Evolutionary conservation across 2,797 vertebrate genomes (phyloP), one percentile per base, ranked within the genome.

Genomic region (Anguilla obscura): DNA sequence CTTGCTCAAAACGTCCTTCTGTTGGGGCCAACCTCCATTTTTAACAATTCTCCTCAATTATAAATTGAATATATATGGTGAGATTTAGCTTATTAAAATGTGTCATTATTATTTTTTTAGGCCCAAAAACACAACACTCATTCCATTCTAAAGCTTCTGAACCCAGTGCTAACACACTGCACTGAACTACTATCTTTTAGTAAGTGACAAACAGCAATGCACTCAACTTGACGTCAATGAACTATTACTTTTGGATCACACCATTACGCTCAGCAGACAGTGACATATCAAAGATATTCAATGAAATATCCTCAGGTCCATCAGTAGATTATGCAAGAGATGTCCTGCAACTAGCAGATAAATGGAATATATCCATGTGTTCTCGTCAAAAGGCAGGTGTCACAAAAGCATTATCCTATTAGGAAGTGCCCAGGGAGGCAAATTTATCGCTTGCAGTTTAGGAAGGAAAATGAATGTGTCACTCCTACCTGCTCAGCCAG

Each of bases 401-500:
- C 54, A 27, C 33, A 58, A 84, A 76, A 74, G 21, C 30, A 14
- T 50, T 12, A 3, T 16, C 63, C 54, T 52, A 24, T 76, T n/a
- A 48, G 36, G 12, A 7, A 45, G 50, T 5, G 36, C 24, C 71
- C 54, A 18, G 2, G 12, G 87, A 30, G 27, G 50, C 27, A 18
- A 69, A 24, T 6, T 74, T 84, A 40, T 52, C 5, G n/a, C 36
- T 36, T 79, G n/a, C 18, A 36, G 74, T 86, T 84, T 86, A 50
- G 3, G 85, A 12, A 82, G 50, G 3, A 87, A 76, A 89, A 88
- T 89, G 40, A 50, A 91, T 58, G 21, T 58, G 24, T 74, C 9
- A 18, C 85, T 89, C 97, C 95, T 97, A 99, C 98, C 98, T 97
- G 96, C 58, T 96, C 95, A 85, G 92, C 93, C 89, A 95, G 95